Evolutionary conservation across 2,888 invertebrate species (phyloP), one percentile per base, ranked within the genome.

Genomic region (Tachina grossa): DNA sequence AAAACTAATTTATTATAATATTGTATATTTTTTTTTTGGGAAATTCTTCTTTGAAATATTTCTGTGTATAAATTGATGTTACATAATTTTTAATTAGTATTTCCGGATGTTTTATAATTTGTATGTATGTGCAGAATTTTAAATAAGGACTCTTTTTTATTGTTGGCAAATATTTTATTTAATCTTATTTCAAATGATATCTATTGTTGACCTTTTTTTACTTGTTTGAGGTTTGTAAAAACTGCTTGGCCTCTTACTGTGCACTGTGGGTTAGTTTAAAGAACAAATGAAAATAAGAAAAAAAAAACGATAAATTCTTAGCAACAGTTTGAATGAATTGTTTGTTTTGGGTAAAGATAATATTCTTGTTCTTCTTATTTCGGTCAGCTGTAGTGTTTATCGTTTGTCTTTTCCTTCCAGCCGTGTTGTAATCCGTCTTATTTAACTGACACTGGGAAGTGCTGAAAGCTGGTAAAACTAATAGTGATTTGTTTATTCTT

Each of bases 371-470:
- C 59, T 63, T 69, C 43, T 79, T 55, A 14, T 66, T 77, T 71
- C 14, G 59, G 16, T 74, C 72, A 69, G 75, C 49, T 65, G 19
- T 19, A 16, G 47, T 31, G 16, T 69, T 75, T 69, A 72, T 57
- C 22, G 3, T 43, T n/a, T 57, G 11, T 66, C 6, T 47, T 22
- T 57, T 51, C 45, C 68, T 47, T 57, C 14, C 19, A 16, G 43
- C 47, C 51, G 61, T 55, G 4, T 51, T 43, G 22, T 82, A 65
- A 84, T 87, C 84, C 82, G 82, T 85, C 85, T 69, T 83, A 63
- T 82, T 66, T 66, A 51, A 66, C 72, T 51, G 69, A 65, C 74
- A 39, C 11, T 57, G n/a, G 55, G 59, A 65, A 83, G 65, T 83
- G 83, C 69, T 83, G 82, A 79, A 75, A 85, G 75, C 79, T 83